phyloP scores from a whole-genome alignment of 2,113 vertebrate genomes.

The Thunnus maccoyii region DNA sequence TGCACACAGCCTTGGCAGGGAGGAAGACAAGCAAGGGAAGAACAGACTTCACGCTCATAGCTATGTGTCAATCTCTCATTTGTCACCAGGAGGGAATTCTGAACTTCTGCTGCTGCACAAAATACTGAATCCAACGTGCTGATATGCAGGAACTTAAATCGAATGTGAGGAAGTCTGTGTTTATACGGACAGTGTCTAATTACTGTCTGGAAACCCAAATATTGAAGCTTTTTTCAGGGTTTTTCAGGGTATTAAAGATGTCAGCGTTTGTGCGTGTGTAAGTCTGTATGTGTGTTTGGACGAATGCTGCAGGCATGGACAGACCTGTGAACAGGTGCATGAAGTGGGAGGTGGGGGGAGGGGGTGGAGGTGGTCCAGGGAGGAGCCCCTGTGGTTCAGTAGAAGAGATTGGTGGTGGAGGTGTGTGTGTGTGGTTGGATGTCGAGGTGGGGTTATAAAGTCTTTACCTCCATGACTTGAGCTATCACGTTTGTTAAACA shows the following conservation, averaged over 20 bases:
- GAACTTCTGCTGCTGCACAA: neutral
- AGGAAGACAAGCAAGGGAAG: conserved; percentile 49
- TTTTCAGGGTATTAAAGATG: conserved; percentile 44
- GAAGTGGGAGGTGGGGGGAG: conserved; percentile 44
- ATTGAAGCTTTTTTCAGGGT: conserved; percentile 3
- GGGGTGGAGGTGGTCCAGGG: conserved; percentile 29
- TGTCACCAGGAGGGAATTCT: conserved; percentile 28
- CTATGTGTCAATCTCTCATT: conserved; percentile 19
- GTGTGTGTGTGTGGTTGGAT: conserved; percentile 31
- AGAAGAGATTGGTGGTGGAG: conserved; percentile 5
- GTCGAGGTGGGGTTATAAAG: neutral
- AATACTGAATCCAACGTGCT: neutral
- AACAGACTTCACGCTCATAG: conserved; percentile 43
- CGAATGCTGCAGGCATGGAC: conserved; percentile 59
- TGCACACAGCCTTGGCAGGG: conserved; percentile 48
- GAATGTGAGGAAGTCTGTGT: conserved; percentile 2
- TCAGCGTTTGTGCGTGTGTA: conserved; percentile 26
- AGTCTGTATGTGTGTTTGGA: conserved; percentile 21
- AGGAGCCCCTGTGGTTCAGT: conserved; percentile 53
- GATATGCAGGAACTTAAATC: conserved; percentile 26
- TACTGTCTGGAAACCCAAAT: conserved; percentile 5
- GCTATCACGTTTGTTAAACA: neutral
- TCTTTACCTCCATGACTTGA: conserved; percentile 19
- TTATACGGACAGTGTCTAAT: conserved; percentile 16
- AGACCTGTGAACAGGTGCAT: conserved; percentile 76